phyloP scores from a whole-genome alignment of 2,113 vertebrate species.

The Salvelinus namaycush region DNA sequence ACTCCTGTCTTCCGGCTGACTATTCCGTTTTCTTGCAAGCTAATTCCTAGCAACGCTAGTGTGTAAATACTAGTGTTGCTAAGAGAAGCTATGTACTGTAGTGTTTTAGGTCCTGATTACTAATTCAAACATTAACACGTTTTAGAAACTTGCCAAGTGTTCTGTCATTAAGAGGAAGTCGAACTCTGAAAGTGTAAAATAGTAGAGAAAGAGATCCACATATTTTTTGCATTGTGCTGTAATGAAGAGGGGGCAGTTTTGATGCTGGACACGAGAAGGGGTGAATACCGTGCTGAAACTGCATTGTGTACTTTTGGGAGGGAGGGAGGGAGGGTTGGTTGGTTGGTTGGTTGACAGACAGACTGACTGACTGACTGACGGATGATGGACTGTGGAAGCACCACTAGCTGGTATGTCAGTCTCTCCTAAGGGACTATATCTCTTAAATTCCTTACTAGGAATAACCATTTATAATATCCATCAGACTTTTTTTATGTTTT shows the following conservation, averaged over 20 bases:
- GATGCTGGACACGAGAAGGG: conserved; percentile 46
- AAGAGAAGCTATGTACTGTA: not conserved
- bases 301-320: not conserved
- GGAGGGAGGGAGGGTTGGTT: not conserved
- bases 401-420: conserved; percentile 11
- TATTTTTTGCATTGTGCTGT: conserved; percentile 70
- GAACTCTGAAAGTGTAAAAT: conserved; percentile 57
- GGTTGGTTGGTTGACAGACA: not conserved
- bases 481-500: no score
- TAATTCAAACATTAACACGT: conserved; percentile 56
- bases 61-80: no score
- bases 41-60: no score
- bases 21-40: no score
- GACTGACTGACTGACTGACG: not conserved
- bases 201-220: conserved; percentile 64
- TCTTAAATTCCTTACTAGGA: conserved; percentile 21
- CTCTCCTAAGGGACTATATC: conserved; percentile 45
- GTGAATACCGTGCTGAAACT: conserved; percentile 41
- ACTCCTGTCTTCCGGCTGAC: no score
- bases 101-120: conserved; percentile 54
- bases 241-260: conserved; percentile 8
- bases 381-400: conserved; percentile 24
- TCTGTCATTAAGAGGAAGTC: conserved; percentile 6
- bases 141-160: conserved; percentile 64
- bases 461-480: not conserved